These are phyloP conservation scores for Platerodrilus igneus DNA, from an alignment of 2,888 invertebrate genomes.

Conservation along the genomic window DNA sequence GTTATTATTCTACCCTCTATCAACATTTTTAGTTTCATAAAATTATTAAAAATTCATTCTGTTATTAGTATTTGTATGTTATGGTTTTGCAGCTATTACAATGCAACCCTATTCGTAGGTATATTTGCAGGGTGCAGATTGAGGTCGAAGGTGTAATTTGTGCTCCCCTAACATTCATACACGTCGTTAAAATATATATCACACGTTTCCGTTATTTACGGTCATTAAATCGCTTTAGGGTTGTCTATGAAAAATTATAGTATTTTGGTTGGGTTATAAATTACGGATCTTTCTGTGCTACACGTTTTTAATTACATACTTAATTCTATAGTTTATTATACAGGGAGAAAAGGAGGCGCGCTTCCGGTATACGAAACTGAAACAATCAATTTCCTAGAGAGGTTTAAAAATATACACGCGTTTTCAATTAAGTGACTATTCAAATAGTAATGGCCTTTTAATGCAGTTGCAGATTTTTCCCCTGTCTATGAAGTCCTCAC, in stretches of 20 bases:
- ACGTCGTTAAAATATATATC: conserved; percentile 41
- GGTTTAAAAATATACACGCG: neutral
- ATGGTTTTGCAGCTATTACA: too few species aligned
- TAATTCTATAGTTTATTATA: conserved; percentile 37
- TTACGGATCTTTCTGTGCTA: conserved; percentile 33
- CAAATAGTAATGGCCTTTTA: conserved; percentile 42
- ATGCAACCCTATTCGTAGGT: conserved; percentile 31
- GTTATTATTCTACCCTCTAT: too few species aligned
- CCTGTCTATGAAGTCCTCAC: conserved; percentile 30
- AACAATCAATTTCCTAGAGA: neutral
- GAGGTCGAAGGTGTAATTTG: conserved; percentile 43
- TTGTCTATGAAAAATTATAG: conserved; percentile 28
- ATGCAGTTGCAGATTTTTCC: conserved; percentile 40
- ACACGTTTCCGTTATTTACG: conserved; percentile 36
- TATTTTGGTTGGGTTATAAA: conserved; percentile 34
- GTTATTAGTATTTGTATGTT: too few species aligned
- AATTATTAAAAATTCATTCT: too few species aligned
- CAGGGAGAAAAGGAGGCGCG: conserved; percentile 11
- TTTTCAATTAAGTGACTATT: conserved; percentile 39
- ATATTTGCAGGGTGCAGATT: conserved; percentile 33
- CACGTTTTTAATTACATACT: conserved; percentile 41
- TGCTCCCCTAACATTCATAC: conserved; percentile 36
- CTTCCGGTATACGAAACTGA: conserved; percentile 20
- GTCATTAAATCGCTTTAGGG: conserved; percentile 22
- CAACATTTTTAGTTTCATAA: too few species aligned